phyloP scores from a whole-genome alignment of 2,113 vertebrate species.

The Cardinalis cardinalis region DNA sequence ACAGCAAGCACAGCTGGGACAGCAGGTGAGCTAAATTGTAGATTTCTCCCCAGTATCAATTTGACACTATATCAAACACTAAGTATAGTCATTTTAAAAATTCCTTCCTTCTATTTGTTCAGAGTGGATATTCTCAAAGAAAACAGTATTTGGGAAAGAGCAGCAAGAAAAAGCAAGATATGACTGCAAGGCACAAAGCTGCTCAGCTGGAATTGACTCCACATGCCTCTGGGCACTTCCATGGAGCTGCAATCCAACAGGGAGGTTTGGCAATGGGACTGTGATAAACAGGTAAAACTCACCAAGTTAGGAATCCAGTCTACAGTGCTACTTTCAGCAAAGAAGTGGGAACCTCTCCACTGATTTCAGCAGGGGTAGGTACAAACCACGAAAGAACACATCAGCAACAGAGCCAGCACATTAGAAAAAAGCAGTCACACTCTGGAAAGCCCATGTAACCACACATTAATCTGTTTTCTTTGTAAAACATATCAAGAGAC shows the following conservation, averaged over 20 bases:
- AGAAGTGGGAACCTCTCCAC: background rate
- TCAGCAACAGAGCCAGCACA: background rate
- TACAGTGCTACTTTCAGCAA: background rate
- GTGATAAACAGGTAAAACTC: background rate
- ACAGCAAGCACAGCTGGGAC: slow-evolving; percentile 25
- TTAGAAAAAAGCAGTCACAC: background rate
- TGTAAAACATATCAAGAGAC: background rate
- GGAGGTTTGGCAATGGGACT: background rate
- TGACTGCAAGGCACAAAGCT: background rate
- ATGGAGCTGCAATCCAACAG: background rate
- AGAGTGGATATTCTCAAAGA: background rate
- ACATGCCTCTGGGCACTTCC: background rate
- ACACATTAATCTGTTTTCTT: background rate
- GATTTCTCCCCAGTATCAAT: slow-evolving; percentile 1
- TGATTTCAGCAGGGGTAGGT: background rate
- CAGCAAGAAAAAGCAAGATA: background rate
- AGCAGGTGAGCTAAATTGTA: slow-evolving; percentile 52
- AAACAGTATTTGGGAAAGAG: background rate
- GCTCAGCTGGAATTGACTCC: background rate
- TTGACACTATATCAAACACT: slow-evolving; percentile 45
- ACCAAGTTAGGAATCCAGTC: background rate
- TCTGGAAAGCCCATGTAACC: slow-evolving; percentile 22
- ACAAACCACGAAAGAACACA: background rate
- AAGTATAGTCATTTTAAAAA: slow-evolving; percentile 36
- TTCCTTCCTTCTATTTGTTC: slow-evolving; percentile 28